phyloP scores from a whole-genome alignment of 2,888 invertebrate genomes.

The Liposcelis brunnea region DNA sequence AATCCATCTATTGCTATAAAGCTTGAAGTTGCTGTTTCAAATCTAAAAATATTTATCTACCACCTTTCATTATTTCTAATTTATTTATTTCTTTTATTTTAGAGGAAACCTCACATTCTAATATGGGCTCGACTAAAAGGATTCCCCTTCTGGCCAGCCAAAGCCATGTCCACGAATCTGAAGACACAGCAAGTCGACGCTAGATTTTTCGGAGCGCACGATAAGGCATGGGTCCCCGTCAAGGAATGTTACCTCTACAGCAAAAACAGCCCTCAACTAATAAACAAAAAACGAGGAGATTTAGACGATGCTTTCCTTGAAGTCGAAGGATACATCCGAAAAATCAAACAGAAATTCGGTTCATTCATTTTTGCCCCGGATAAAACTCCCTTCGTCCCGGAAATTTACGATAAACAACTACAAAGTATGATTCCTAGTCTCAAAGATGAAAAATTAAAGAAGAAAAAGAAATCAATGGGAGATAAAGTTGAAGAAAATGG shows the following conservation, averaged over 20 bases:
- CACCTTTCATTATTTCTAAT: too few species aligned
- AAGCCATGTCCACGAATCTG: constrained; percentile 56
- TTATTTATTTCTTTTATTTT: constrained; percentile 15
- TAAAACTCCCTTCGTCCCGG: constrained; percentile 47
- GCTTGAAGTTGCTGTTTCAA: too few species aligned
- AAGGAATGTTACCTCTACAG: constrained; percentile 33
- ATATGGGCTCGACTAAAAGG: constrained; percentile 96
- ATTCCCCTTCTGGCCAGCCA: constrained; percentile 96
- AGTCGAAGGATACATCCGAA: constrained; percentile 55
- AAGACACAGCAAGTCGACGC: constrained; percentile 58
- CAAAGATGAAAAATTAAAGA: constrained; percentile 7
- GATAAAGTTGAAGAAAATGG: constrained; percentile 4
- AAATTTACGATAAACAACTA: constrained; percentile 40
- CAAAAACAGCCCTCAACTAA: constrained; percentile 19
- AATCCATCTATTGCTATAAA: too few species aligned
- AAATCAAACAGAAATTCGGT: constrained; percentile 52
- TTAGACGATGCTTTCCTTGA: constrained; percentile 29
- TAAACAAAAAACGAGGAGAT: constrained; percentile 3
- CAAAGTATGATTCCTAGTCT: constrained; percentile 40
- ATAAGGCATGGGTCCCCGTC: constrained; percentile 76
- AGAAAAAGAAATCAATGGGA: background rate
- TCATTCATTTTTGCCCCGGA: constrained; percentile 54
- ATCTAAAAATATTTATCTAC: too few species aligned
- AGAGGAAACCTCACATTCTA: constrained; percentile 66
- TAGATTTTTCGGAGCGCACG: constrained; percentile 89